A percentile compares a stretch with the other conserved stretches of the same genome.
phyloP scores from a whole-genome alignment of 2,797 vertebrate genomes.

The Pseudochirops corinnae region DNA sequence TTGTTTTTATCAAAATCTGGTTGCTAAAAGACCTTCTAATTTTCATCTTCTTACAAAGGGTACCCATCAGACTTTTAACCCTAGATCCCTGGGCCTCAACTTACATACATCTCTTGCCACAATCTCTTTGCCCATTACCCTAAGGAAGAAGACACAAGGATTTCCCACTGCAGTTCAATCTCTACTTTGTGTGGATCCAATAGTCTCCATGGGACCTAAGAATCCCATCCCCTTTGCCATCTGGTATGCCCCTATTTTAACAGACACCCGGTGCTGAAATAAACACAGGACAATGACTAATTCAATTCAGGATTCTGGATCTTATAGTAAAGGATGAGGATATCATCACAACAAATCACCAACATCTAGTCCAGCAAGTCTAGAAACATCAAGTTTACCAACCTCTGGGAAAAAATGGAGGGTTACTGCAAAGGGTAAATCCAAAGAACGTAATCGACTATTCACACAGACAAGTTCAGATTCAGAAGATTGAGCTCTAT shows the following conservation, averaged over 20 bases:
- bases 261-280: not conserved
- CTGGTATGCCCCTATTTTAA: not conserved
- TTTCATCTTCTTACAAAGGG: not conserved
- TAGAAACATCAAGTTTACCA: not conserved
- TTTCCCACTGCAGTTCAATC: not conserved
- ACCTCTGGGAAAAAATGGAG: not conserved
- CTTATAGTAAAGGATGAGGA: not conserved
- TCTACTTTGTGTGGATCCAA: not conserved
- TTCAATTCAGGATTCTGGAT: not conserved
- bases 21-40: not conserved
- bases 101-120: not conserved
- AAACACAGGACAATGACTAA: not conserved
- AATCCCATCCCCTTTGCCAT: not conserved
- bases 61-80: not conserved
- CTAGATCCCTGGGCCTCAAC: not conserved
- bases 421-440: not conserved
- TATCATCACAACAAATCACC: not conserved
- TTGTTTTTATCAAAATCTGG: not conserved
- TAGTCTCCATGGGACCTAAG: not conserved
- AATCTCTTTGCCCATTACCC: not conserved
- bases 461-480: not conserved
- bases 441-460: not conserved
- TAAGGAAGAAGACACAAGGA: not conserved
- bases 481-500: not conserved
- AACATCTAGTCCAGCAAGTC: not conserved